Conservation (phyloP, 92 coral and sea anemone species). For the Palythoa grandiflora region DNA sequence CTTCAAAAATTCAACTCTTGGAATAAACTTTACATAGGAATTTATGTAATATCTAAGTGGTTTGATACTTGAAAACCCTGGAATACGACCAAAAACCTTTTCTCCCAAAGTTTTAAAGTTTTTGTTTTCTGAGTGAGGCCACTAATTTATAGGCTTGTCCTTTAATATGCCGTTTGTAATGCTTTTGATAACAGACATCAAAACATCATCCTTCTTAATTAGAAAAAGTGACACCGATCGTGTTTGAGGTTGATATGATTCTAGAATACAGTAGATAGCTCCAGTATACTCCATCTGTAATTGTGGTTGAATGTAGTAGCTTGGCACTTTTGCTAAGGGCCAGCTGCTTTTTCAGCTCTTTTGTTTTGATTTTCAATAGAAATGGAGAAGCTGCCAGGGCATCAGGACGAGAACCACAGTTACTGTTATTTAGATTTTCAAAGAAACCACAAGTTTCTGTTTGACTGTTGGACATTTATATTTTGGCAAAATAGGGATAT, state of each 20-base stretch:
- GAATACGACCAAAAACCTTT: background rate
- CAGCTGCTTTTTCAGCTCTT: slow-evolving; percentile 46
- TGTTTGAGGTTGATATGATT: slow-evolving; percentile 64
- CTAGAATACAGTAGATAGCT: slow-evolving; percentile 54
- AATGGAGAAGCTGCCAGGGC: slow-evolving; percentile 54
- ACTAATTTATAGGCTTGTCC: slow-evolving; percentile 22
- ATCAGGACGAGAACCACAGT: slow-evolving; percentile 62
- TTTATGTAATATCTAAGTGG: slow-evolving; percentile 21
- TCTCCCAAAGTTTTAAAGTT: background rate
- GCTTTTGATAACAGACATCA: slow-evolving; percentile 49
- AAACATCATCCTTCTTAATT: slow-evolving; percentile 51
- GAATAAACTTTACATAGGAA: background rate
- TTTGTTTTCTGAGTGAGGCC: slow-evolving; percentile 13
- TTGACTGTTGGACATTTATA: slow-evolving; percentile 51
- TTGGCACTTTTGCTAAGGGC: slow-evolving; percentile 44
- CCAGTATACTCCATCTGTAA: slow-evolving; percentile 62
- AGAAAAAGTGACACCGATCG: slow-evolving; percentile 53
- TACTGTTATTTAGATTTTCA: slow-evolving; percentile 46
- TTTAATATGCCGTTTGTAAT: slow-evolving; percentile 38
- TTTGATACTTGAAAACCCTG: background rate
- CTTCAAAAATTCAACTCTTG: background rate
- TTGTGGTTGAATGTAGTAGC: slow-evolving; percentile 54
- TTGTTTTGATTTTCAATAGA: slow-evolving; percentile 56
- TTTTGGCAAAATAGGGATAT: slow-evolving; percentile 31
- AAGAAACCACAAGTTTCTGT: slow-evolving; percentile 57